Evolutionary conservation across 2,113 vertebrate species (phyloP), one percentile per base, ranked within the genome.

Genomic region (Pseudopipra pipra): DNA sequence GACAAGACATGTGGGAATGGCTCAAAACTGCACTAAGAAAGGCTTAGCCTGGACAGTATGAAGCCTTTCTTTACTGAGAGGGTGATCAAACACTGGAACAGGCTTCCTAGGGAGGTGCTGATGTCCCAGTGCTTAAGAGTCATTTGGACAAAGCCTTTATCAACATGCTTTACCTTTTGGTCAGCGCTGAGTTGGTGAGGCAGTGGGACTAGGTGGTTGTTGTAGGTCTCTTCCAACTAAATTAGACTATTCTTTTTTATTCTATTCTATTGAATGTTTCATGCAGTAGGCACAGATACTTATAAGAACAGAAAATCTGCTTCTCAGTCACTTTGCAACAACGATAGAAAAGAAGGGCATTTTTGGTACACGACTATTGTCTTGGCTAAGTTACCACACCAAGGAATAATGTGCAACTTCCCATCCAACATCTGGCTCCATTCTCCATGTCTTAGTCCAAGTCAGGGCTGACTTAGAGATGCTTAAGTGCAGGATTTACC

Each of bases 1-100:
- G 24, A 27, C 4, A 66, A 7, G 22, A 56, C 2, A 0, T 0
- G 1, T 25, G 68, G 20, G 39, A 76, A 14, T 30, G 31, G 5
- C 52, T 68, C 76, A 83, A 28, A 72, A 22, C 10, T 83, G n/a
- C 3, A 1, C 43, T 28, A 62, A 6, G 7, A 6, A 8, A 66
- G 18, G 35, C 52, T 71, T 44, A 89, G 28, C 11, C 8, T 27
- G 33, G 14, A 27, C 11, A 12, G 23, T 5, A 51, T 25, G 35
- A 55, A 84, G 19, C 4, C 23, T 80, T 80, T 80, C 31, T 54
- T 5, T 21, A 23, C 23, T 2, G 1, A 72, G 18, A 71, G 28
- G 8, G 19, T 59, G 47, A 12, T 47, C 44, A 80, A 30, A 41
- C 24, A 6, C 19, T 89, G 39, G 0, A 78, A 67, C 6, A 55